Evolutionary conservation across 64 coral and sea anemone species (phyloP).

Genomic region (Anthopleura sola): DNA sequence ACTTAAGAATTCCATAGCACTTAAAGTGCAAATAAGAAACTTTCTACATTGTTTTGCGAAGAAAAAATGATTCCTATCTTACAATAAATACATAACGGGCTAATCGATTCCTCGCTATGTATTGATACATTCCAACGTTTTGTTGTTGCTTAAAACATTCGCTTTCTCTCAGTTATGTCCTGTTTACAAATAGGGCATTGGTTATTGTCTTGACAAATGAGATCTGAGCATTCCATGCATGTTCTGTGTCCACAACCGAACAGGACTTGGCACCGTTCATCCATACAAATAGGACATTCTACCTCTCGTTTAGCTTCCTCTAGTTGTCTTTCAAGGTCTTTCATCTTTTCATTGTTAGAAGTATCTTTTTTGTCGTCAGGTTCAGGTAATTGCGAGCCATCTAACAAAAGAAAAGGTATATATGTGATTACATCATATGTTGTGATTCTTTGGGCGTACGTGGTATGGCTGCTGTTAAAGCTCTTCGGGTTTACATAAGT

Average conservation of each 20-base stretch:
- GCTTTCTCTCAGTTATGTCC: not conserved
- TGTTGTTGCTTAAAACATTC: not conserved
- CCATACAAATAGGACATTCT: slow-evolving; percentile 3
- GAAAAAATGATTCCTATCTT: too few relatives aligned
- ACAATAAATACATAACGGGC: too few relatives aligned
- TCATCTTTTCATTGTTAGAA: not conserved
- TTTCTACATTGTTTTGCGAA: too few relatives aligned
- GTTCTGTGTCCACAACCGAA: not conserved
- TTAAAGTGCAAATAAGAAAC: too few relatives aligned
- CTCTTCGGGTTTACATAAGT: too few relatives aligned
- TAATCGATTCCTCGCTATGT: too few relatives aligned
- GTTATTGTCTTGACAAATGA: not conserved
- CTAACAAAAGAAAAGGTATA: too few relatives aligned
- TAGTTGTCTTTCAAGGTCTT: not conserved
- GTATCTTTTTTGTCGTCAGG: not conserved
- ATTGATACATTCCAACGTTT: too few relatives aligned
- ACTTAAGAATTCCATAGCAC: too few relatives aligned
- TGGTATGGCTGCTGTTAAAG: too few relatives aligned
- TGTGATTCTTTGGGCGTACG: too few relatives aligned
- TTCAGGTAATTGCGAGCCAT: not conserved
- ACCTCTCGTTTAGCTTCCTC: not conserved
- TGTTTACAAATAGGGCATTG: slow-evolving; percentile 9
- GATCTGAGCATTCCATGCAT: not conserved
- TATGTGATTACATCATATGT: too few relatives aligned
- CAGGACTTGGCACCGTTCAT: not conserved